phyloP scores from a whole-genome alignment of 2,113 vertebrate species.

The Galemys pyrenaicus region DNA sequence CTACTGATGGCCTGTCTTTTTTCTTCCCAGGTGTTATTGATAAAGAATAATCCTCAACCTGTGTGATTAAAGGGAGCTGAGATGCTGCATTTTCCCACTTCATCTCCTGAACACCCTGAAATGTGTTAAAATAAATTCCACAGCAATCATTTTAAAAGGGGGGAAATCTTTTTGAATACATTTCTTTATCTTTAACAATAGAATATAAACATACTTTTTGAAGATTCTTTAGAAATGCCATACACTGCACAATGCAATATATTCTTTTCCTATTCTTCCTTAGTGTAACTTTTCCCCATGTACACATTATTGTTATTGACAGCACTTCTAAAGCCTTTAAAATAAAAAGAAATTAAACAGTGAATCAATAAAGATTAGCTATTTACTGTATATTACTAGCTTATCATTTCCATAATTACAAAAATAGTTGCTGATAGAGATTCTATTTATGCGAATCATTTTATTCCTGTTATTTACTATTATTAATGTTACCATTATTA shows the following conservation, averaged over 20 bases:
- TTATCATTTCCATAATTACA: constrained; percentile 90
- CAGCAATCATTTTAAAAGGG: constrained; percentile 58
- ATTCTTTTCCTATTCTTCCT: constrained; percentile 70
- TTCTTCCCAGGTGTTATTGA: constrained; percentile 77
- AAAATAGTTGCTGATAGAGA: constrained; percentile 90
- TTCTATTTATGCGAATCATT: constrained; percentile 93
- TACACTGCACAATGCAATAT: constrained; percentile 60
- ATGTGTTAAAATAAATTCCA: constrained; percentile 71
- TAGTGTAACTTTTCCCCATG: constrained; percentile 35
- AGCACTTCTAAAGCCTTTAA: constrained; percentile 82
- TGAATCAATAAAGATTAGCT: constrained; percentile 93
- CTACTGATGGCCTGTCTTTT: constrained; percentile 74
- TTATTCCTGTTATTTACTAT: constrained; percentile 95
- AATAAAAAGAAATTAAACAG: constrained; percentile 85
- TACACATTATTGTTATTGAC: constrained; percentile 86
- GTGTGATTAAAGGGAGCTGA: constrained; percentile 76
- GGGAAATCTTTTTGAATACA: constrained; percentile 65
- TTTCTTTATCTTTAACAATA: constrained; percentile 70
- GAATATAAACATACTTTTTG: constrained; percentile 73
- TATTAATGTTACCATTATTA: constrained; percentile 91
- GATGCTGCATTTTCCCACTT: constrained; percentile 70
- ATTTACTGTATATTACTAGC: constrained; percentile 92
- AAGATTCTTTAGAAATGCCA: constrained; percentile 75
- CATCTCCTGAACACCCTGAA: constrained; percentile 66
- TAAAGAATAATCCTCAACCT: constrained; percentile 71